phyloP scores from a whole-genome alignment of 1,140 invertebrate species.

The Lepidostoma basale region DNA sequence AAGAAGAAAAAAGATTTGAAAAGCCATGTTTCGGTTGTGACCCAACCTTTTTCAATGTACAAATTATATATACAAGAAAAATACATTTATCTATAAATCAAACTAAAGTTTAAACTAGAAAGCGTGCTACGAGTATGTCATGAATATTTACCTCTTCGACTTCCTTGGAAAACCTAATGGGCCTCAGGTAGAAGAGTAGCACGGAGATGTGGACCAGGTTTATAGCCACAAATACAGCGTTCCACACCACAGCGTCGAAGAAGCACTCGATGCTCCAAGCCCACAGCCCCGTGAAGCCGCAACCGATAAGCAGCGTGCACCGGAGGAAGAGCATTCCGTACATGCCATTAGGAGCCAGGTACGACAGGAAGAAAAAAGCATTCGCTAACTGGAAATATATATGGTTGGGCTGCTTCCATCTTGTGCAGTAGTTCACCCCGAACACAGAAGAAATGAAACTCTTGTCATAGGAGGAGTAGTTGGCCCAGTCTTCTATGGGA shows the following conservation, averaged over 20 bases:
- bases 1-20: too few relatives aligned
- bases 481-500: constrained; percentile 34
- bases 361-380: constrained; percentile 79
- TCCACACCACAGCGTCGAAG: constrained; percentile 86
- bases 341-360: constrained; percentile 79
- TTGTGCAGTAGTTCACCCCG: constrained; percentile 61
- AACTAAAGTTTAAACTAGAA: too few relatives aligned
- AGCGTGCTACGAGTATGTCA: too few relatives aligned
- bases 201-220: constrained; percentile 83
- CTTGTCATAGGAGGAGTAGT: constrained; percentile 36
- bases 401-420: constrained; percentile 69
- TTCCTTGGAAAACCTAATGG: constrained; percentile 83
- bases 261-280: constrained; percentile 84
- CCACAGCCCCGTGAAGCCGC: constrained; percentile 79
- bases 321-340: constrained; percentile 80
- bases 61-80: too few relatives aligned
- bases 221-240: constrained; percentile 79
- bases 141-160: constrained; percentile 73
- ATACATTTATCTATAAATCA: too few relatives aligned
- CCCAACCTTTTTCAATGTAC: too few relatives aligned
- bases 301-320: constrained; percentile 75
- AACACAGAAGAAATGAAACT: constrained; percentile 41
- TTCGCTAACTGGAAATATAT: constrained; percentile 85
- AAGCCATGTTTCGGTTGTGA: too few relatives aligned
- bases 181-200: constrained; percentile 80